Percentiles rank a stretch among this genome's conserved stretches.
Conservation (phyloP, 2,888 invertebrate species). For the Dioctria linearis region DNA sequence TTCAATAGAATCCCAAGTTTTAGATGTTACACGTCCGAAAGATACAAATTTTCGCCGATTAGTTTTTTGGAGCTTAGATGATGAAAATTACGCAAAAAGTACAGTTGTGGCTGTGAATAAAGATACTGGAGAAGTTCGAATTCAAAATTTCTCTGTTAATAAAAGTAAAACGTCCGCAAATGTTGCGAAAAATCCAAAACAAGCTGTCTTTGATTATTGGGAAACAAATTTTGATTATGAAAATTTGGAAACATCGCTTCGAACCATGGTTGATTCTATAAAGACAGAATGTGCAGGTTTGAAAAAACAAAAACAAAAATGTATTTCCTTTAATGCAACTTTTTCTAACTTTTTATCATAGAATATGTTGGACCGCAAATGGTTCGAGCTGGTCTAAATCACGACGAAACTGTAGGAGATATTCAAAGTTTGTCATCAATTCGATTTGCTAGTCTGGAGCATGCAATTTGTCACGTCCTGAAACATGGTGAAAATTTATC, state of each 20-base stretch:
- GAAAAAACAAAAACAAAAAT: no score
- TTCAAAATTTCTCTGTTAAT: conserved; percentile 27
- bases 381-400: conserved; percentile 11
- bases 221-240: neutral
- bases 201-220: conserved; percentile 26
- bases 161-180: neutral
- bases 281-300: no score
- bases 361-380: conserved; percentile 35
- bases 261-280: neutral
- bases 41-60: neutral
- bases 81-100: neutral
- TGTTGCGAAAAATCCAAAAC: conserved; percentile 4
- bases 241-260: neutral
- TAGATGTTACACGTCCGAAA: neutral
- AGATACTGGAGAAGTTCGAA: neutral
- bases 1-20: neutral
- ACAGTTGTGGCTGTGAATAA: conserved; percentile 20
- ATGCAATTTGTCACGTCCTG: conserved; percentile 36
- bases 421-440: conserved; percentile 13
- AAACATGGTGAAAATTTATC: neutral
- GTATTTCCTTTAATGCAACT: no score
- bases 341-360: neutral
- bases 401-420: conserved; percentile 3
- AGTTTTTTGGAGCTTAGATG: no score
- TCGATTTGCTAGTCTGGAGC: conserved; percentile 21